A percentile compares a stretch with the other conserved stretches of the same genome.
These are phyloP conservation scores for Chascanopsetta lugubris DNA, from an alignment of 2,113 vertebrate genomes.

Conservation along the genomic window DNA sequence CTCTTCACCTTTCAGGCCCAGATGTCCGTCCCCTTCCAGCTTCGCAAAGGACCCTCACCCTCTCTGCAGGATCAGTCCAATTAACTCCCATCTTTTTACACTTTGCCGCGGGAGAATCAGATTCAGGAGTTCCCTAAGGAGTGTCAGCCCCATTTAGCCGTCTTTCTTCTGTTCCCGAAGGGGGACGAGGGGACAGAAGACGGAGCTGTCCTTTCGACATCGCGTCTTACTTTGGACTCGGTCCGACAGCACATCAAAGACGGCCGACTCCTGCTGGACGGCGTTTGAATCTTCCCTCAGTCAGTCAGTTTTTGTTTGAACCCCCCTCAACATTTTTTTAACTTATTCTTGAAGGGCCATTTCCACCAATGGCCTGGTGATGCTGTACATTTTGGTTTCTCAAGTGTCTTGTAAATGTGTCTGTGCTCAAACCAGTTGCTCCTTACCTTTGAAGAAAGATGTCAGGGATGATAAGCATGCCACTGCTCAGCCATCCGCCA, in stretches of 20 bases:
- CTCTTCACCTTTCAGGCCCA: constrained; percentile 39
- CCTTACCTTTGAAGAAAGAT: not conserved
- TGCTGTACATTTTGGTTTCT: constrained; percentile 27
- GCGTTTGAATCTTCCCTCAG: constrained; percentile 40
- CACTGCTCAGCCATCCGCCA: not conserved
- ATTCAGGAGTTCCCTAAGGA: constrained; percentile 66
- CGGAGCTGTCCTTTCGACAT: constrained; percentile 24
- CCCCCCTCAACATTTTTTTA: constrained; percentile 11
- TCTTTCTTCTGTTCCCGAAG: constrained; percentile 24
- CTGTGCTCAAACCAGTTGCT: not conserved
- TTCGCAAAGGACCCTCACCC: constrained; percentile 22
- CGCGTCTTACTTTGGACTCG: constrained; percentile 7
- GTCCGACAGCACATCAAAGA: constrained; percentile 4
- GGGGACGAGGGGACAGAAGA: constrained; percentile 26
- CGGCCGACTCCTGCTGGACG: constrained; percentile 41
- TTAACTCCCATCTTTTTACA: constrained; percentile 49
- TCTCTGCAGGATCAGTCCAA: constrained; percentile 55
- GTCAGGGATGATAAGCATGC: constrained; percentile 1
- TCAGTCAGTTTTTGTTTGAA: constrained; percentile 25
- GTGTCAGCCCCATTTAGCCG: constrained; percentile 59
- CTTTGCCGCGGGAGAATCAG: constrained; percentile 59
- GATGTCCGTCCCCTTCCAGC: constrained; percentile 35
- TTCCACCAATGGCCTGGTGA: constrained; percentile 16
- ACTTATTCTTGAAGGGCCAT: constrained; percentile 28
- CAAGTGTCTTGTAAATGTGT: constrained; percentile 29